phyloP scores from a whole-genome alignment of 2,113 vertebrate species.

The Pomatorhinus ruficollis region DNA sequence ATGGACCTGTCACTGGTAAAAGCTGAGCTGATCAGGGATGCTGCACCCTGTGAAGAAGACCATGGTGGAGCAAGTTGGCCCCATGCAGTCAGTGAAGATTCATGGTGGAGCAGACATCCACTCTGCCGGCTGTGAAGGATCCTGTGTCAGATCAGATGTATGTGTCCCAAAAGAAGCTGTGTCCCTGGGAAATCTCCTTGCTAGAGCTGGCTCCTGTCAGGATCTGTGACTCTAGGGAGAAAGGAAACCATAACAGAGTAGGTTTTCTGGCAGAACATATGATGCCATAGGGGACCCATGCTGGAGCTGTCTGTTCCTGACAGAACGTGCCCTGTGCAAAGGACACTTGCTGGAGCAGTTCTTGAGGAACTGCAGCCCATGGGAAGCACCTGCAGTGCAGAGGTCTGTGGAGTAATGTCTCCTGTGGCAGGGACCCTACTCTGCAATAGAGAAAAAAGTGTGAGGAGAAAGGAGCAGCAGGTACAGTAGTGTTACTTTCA shows the following conservation, averaged over 20 bases:
- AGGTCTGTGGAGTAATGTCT: not conserved
- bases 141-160: not conserved
- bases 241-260: not conserved
- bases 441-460: not conserved
- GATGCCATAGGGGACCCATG: rapidly evolving
- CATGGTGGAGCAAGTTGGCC: not conserved
- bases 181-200: rapidly evolving
- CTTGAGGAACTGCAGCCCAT: not conserved
- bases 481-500: not conserved
- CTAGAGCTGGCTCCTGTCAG: not conserved
- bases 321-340: rapidly evolving
- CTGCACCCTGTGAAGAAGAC: not conserved
- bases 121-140: not conserved
- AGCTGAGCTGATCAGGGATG: not conserved
- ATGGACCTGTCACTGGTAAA: not conserved
- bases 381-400: not conserved
- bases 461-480: not conserved
- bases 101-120: not conserved
- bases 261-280: not conserved
- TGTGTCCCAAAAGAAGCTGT: not conserved
- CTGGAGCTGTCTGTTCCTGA: not conserved
- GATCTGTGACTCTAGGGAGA: not conserved
- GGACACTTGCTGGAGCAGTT: not conserved
- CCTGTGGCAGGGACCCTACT: not conserved
- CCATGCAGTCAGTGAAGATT: not conserved